A percentile compares a stretch with the other conserved stretches of the same genome.
Evolutionary conservation across 2,797 vertebrate genomes (phyloP).

Genomic region (Sphaeramia orbicularis): DNA sequence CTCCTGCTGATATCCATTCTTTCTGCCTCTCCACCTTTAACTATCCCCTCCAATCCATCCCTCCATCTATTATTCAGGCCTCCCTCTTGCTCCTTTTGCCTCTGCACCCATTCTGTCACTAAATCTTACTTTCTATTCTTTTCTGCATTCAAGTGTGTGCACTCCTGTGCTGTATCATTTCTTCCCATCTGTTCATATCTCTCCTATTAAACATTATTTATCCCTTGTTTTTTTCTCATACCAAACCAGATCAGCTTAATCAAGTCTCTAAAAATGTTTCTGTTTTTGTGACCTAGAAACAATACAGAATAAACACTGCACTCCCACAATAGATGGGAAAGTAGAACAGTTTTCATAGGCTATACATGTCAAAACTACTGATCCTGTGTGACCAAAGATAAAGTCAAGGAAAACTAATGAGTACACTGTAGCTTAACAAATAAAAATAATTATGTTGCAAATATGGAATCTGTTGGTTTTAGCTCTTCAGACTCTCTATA

Average conservation of each 20-base stretch:
- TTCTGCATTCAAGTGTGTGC: slow-evolving; percentile 42
- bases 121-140: slow-evolving; percentile 52
- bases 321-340: not conserved
- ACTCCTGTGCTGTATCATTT: slow-evolving; percentile 5
- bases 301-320: slow-evolving; percentile 6
- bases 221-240: not conserved
- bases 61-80: slow-evolving; percentile 71
- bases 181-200: slow-evolving; percentile 14
- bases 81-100: slow-evolving; percentile 41
- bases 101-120: slow-evolving; percentile 70
- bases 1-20: slow-evolving; percentile 62
- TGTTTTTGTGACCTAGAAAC: slow-evolving; percentile 7
- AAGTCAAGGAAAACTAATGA: not conserved
- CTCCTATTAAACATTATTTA: not conserved
- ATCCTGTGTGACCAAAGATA: not conserved
- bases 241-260: not conserved
- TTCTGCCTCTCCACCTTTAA: slow-evolving; percentile 49
- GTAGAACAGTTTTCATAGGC: not conserved
- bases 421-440: not conserved
- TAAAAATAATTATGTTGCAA: too few relatives aligned
- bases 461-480: too few relatives aligned
- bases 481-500: too few relatives aligned
- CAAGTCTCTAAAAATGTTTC: slow-evolving; percentile 12
- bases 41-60: slow-evolving; percentile 48
- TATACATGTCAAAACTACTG: not conserved